Percentiles rank a stretch among this genome's conserved stretches.
These are phyloP conservation scores for Hartigia nigra DNA, from an alignment of 2,888 invertebrate species.

Conservation along the genomic window DNA sequence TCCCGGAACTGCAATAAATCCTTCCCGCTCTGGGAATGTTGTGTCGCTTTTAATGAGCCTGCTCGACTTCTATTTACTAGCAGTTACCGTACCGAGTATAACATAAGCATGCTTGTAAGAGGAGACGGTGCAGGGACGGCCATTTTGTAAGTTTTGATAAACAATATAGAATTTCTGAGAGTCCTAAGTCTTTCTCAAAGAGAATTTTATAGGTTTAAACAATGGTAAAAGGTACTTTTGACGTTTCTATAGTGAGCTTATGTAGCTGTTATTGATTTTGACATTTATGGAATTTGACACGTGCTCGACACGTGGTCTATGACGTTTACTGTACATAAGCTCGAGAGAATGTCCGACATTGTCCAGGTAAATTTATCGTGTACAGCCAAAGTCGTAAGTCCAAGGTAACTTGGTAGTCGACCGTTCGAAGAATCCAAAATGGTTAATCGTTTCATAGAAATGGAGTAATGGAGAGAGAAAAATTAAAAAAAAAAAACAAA, in stretches of 20 bases:
- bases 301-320: not conserved
- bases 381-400: not conserved
- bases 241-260: not conserved
- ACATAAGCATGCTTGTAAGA: not conserved
- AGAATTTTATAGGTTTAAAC: too few relatives aligned
- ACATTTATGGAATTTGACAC: not conserved
- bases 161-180: fast-evolving
- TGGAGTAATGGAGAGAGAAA: not conserved
- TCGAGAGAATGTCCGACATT: not conserved
- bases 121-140: fast-evolving
- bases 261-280: not conserved
- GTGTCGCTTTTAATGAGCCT: not conserved
- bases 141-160: too few relatives aligned
- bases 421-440: not conserved
- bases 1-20: not conserved
- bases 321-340: not conserved
- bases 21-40: not conserved
- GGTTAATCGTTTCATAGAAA: not conserved
- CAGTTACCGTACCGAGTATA: not conserved
- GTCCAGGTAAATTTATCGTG: not conserved
- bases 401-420: not conserved
- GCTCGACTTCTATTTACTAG: not conserved
- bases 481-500: not conserved
- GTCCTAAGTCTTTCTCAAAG: too few relatives aligned
- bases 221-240: not conserved